These are phyloP conservation scores for Achatina immaculata DNA, from an alignment of 1,140 invertebrate genomes.

Conservation along the genomic window DNA sequence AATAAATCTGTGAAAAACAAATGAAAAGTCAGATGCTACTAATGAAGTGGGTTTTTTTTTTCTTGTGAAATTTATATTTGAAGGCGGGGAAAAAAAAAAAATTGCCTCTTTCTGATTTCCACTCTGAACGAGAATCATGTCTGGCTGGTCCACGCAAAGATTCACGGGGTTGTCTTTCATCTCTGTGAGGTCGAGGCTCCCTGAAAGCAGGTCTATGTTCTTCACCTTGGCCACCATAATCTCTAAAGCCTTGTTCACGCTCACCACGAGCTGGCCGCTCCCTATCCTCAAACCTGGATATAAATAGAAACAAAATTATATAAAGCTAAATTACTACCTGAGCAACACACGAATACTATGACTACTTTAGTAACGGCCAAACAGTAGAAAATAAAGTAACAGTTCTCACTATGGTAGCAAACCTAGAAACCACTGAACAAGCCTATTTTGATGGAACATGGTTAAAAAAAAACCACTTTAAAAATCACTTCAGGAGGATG, in stretches of 20 bases:
- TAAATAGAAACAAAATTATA: neutral
- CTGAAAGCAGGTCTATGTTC: conserved; percentile 21
- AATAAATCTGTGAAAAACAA: too few relatives aligned
- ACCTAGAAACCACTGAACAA: too few relatives aligned
- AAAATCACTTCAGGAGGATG: too few relatives aligned
- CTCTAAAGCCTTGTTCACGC: conserved; percentile 12
- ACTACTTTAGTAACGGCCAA: neutral
- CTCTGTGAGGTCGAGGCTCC: conserved; percentile 22
- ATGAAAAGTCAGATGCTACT: too few relatives aligned
- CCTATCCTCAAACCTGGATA: conserved; percentile 29
- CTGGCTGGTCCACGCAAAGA: neutral
- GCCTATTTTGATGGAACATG: too few relatives aligned
- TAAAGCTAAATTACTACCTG: neutral
- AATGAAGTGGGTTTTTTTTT: too few relatives aligned
- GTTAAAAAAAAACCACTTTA: too few relatives aligned
- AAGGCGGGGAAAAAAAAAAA: neutral
- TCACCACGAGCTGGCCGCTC: neutral
- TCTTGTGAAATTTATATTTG: too few relatives aligned
- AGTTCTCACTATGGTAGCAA: too few relatives aligned
- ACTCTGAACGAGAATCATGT: conserved; percentile 27
- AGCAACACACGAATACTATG: neutral
- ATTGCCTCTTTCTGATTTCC: conserved; percentile 37
- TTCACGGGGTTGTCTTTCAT: neutral
- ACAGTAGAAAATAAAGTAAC: too few relatives aligned
- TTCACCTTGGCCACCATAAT: neutral